phyloP scores from a whole-genome alignment of 2,797 vertebrate genomes.

The Gymnothorax reevesii region DNA sequence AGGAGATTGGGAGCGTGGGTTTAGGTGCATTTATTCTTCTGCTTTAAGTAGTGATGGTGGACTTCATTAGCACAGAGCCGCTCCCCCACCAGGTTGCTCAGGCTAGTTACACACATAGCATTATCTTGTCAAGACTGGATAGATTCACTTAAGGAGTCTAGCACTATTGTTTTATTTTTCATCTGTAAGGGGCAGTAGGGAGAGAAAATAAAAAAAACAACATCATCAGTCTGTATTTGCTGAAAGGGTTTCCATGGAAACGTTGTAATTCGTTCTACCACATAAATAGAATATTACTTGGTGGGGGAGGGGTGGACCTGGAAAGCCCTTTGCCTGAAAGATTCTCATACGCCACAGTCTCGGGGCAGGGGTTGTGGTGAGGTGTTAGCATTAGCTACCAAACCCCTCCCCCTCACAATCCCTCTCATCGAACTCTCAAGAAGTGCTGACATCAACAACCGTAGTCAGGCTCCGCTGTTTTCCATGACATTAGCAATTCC shows the following conservation, averaged over 20 bases:
- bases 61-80: slow-evolving; percentile 8
- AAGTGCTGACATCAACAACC: neutral
- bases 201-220: neutral
- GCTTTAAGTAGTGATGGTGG: neutral
- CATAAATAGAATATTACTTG: neutral
- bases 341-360: neutral
- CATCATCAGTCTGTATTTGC: neutral
- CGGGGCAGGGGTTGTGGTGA: neutral
- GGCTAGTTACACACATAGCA: neutral
- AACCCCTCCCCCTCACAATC: neutral
- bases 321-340: slow-evolving; percentile 3
- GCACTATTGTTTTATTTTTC: neutral
- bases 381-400: neutral
- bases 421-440: neutral
- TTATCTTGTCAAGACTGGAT: neutral
- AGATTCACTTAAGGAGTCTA: neutral
- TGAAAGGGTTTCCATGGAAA: slow-evolving; percentile 24
- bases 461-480: neutral
- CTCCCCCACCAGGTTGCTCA: neutral
- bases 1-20: neutral
- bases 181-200: neutral
- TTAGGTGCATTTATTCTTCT: neutral
- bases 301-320: neutral
- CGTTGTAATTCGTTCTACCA: neutral
- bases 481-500: neutral